Evolutionary conservation across 2,113 vertebrate genomes (phyloP).

Genomic region (Azemiops feae): DNA sequence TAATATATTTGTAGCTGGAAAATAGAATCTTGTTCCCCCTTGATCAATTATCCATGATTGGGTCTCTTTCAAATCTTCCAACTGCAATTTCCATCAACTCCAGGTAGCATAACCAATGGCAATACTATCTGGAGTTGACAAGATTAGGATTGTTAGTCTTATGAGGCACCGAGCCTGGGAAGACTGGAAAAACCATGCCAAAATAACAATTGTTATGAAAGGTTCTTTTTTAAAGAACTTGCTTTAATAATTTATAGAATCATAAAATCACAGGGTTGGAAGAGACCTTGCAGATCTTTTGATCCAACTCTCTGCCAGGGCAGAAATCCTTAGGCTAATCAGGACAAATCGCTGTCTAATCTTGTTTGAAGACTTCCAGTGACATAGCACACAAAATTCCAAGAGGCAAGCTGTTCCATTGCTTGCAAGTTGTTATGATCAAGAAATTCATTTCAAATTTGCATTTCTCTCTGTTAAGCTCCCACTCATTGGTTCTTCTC

Average conservation of each 20-base stretch:
- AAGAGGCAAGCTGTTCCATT: not conserved
- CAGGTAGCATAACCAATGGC: not conserved
- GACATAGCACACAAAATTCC: not conserved
- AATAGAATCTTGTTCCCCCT: not conserved
- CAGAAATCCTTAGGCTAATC: not conserved
- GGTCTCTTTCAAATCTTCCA: not conserved
- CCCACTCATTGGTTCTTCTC: not conserved
- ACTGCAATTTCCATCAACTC: not conserved
- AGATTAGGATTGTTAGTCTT: not conserved
- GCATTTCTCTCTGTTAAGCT: not conserved
- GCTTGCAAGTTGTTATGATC: not conserved
- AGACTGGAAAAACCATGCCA: not conserved
- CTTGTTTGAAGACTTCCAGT: not conserved
- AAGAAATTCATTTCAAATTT: not conserved
- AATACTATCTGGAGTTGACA: not conserved
- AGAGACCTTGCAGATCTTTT: not conserved
- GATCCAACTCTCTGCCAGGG: not conserved
- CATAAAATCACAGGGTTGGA: not conserved
- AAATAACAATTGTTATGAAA: not conserved
- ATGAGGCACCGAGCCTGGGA: not conserved
- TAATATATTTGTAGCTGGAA: not conserved
- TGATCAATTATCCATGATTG: not conserved
- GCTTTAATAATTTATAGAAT: not conserved
- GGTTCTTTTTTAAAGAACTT: not conserved
- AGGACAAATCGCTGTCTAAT: not conserved